These are phyloP conservation scores for Eidolon helvum DNA, from an alignment of 2,113 vertebrate species.

Conservation along the genomic window DNA sequence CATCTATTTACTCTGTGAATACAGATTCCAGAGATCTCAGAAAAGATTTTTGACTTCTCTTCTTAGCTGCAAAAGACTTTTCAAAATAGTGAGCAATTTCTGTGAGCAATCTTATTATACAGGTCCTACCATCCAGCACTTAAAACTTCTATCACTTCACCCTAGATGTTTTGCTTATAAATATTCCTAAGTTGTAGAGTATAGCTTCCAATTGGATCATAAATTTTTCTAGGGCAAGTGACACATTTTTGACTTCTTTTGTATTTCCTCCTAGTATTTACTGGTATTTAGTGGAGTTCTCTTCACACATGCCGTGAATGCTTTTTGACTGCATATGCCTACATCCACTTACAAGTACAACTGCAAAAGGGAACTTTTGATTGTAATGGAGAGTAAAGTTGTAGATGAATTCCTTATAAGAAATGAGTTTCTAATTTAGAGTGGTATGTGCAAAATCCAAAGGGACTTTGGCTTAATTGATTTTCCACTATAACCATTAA, in stretches of 20 bases:
- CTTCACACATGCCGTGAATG: neutral
- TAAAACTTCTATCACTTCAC: neutral
- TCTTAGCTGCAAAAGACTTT: neutral
- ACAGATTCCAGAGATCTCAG: neutral
- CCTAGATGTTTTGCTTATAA: conserved; percentile 4
- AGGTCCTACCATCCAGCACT: neutral
- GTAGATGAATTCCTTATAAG: neutral
- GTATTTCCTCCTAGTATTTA: conserved; percentile 2
- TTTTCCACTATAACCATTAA: neutral
- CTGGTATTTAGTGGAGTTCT: neutral
- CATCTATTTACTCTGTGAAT: neutral
- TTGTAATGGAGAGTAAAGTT: neutral
- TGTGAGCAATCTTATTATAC: neutral
- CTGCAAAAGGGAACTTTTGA: neutral
- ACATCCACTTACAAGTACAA: neutral
- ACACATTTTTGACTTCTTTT: conserved; percentile 18
- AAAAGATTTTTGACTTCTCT: conserved; percentile 27
- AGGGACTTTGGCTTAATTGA: neutral
- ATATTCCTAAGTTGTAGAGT: neutral
- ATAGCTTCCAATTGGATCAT: neutral
- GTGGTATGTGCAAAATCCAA: neutral
- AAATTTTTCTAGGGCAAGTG: conserved; percentile 13
- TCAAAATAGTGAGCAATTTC: conserved; percentile 11
- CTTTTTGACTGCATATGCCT: neutral
- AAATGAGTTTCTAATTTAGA: neutral